Base-by-base conservation (phyloP, 2,888 invertebrate genomes). In the Sisyra nigra region DNA sequence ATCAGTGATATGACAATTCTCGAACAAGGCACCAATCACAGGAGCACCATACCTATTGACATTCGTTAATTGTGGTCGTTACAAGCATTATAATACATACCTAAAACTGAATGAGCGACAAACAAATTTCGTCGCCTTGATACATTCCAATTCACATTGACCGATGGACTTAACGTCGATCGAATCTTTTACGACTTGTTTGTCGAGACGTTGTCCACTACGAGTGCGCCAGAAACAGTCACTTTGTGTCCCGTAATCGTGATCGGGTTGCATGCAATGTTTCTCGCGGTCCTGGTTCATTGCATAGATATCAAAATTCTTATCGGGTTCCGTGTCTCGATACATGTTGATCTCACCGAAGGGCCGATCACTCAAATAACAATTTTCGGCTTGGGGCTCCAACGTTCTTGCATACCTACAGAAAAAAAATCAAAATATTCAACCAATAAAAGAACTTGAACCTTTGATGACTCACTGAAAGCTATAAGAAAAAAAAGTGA, bases 211-310 rank as follows among this genome's bases (percentile, higher is more conserved):
- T 2, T 78, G 73, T 0, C 80, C 80, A 40, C 82, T 83, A 8
- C 83, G 71, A 0, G 84, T 80, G 49, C 86, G 74, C 73, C 82
- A 82, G 59, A 87, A 87, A 54, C 87, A 87, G 59, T 87, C 66
- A 18, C 43, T 43, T 43, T 43, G 43, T 8, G 35, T 11, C 3
- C 43, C 43, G 30, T 43, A 43, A 18, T 43, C 30, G 11, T 30
- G 38, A 31, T 43, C 43, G 9, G 57, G 54, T 37, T 56, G 54
- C 33, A 56, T 51, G 51, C 76, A 76, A 38, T 59, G 63, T 47
- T 67, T 64, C 45, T 65, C 56, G 3, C 24, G 24, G 48, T 74
- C 72, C 46, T 74, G 69, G 0, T 75, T 73, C 72, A 83, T 78
- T 1, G 80, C 77, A 54, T 86, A 87, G 15, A 84, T 77, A 52